Percentiles rank a stretch among this genome's conserved stretches.
These are phyloP conservation scores for Geothlypis trichas DNA, from an alignment of 2,113 vertebrate genomes.

Conservation along the genomic window DNA sequence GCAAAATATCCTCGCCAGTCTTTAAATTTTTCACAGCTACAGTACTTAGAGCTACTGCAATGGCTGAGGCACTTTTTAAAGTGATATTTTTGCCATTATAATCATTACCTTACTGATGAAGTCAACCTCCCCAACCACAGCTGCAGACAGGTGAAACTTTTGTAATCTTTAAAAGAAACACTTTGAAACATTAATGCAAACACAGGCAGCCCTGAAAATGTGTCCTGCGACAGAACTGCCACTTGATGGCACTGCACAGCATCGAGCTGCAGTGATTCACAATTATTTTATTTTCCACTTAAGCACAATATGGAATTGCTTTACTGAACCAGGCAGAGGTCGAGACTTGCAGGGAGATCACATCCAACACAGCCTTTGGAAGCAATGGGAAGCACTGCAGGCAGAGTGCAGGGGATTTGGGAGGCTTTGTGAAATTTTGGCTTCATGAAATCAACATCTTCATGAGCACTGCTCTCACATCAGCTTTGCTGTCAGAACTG, in stretches of 20 bases:
- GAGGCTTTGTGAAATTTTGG: neutral
- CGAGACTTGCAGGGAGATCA: accelerated
- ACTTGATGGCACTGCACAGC: conserved; percentile 52
- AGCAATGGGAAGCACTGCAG: neutral
- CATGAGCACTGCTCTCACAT: neutral
- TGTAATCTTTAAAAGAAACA: neutral
- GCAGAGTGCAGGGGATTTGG: neutral
- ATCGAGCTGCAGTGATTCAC: neutral
- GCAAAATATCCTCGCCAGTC: neutral
- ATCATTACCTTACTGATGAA: neutral
- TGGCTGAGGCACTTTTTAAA: neutral
- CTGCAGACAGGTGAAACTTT: neutral
- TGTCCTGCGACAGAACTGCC: neutral
- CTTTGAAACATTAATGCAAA: neutral
- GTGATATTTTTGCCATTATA: neutral
- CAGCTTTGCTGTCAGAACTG: neutral
- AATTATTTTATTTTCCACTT: neutral
- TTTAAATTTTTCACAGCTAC: conserved; percentile 36
- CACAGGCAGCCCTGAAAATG: accelerated
- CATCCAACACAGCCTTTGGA: neutral
- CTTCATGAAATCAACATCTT: neutral
- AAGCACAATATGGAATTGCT: neutral
- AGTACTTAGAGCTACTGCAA: neutral
- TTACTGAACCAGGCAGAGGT: neutral
- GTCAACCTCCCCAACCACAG: neutral